These are phyloP conservation scores for Aselliscus stoliczkanus DNA, from an alignment of 2,797 vertebrate genomes.

Conservation along the genomic window DNA sequence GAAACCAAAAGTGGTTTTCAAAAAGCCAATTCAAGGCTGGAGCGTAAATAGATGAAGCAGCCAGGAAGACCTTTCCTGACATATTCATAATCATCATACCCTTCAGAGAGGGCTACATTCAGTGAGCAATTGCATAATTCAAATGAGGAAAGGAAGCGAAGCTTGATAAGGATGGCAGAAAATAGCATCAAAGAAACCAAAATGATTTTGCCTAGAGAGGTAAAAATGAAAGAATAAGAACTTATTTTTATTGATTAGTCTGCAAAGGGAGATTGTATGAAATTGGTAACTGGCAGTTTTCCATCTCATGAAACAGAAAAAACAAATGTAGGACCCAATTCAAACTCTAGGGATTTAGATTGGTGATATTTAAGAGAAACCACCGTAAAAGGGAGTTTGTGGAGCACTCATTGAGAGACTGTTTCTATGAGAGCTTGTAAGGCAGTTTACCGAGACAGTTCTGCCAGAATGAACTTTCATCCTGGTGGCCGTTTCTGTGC, in stretches of 20 bases:
- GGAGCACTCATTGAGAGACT: background rate
- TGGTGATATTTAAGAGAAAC: background rate
- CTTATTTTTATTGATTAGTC: background rate
- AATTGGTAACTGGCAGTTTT: background rate
- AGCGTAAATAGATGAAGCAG: background rate
- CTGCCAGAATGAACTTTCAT: background rate
- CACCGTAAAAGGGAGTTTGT: background rate
- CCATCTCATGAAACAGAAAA: background rate
- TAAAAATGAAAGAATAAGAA: background rate
- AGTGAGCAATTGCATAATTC: background rate
- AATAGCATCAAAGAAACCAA: background rate
- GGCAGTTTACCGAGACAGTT: background rate
- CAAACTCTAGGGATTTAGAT: background rate
- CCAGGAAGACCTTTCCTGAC: background rate
- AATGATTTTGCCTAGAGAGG: background rate
- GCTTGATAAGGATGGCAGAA: background rate
- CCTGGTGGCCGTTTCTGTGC: background rate
- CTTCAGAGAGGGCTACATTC: background rate
- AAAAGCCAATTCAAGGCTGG: background rate
- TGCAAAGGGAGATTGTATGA: background rate
- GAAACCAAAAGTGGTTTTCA: background rate
- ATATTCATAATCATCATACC: background rate
- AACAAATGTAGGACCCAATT: background rate
- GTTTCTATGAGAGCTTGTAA: background rate
- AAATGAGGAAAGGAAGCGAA: background rate